These are phyloP conservation scores for Camponotus vicinus DNA, from an alignment of 1,140 invertebrate species.

Conservation along the genomic window DNA sequence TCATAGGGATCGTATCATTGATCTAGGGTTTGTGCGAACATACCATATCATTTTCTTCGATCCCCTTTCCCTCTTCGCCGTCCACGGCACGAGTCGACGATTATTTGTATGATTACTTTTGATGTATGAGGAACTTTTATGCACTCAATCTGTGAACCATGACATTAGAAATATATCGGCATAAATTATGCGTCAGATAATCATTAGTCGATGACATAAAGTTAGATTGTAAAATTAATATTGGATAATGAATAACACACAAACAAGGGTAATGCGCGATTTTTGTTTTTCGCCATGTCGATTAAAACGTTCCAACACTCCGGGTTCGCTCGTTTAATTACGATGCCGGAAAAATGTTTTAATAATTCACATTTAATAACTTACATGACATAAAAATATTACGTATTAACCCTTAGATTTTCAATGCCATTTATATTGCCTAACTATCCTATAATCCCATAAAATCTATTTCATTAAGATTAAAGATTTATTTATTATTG, in stretches of 20 bases:
- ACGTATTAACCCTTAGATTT: background rate
- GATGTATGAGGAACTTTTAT: background rate
- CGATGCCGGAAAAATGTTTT: background rate
- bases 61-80: background rate
- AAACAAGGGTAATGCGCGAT: slow-evolving; percentile 34
- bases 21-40: slow-evolving; percentile 31
- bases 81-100: background rate
- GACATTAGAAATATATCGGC: slow-evolving; percentile 62
- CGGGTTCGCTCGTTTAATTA: slow-evolving; percentile 6
- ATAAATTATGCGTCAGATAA: slow-evolving; percentile 45
- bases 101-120: slow-evolving; percentile 3
- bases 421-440: no score
- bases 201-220: slow-evolving; percentile 26
- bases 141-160: slow-evolving; percentile 6
- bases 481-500: background rate
- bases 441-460: background rate
- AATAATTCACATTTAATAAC: no score
- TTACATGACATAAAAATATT: background rate
- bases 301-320: background rate
- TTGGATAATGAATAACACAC: no score
- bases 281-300: slow-evolving; percentile 44
- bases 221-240: slow-evolving; percentile 51
- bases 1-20: slow-evolving; percentile 46
- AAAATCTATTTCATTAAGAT: background rate
- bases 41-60: slow-evolving; percentile 31